Base-by-base conservation (phyloP, 1,140 invertebrate genomes). In the Lineus longissimus region DNA sequence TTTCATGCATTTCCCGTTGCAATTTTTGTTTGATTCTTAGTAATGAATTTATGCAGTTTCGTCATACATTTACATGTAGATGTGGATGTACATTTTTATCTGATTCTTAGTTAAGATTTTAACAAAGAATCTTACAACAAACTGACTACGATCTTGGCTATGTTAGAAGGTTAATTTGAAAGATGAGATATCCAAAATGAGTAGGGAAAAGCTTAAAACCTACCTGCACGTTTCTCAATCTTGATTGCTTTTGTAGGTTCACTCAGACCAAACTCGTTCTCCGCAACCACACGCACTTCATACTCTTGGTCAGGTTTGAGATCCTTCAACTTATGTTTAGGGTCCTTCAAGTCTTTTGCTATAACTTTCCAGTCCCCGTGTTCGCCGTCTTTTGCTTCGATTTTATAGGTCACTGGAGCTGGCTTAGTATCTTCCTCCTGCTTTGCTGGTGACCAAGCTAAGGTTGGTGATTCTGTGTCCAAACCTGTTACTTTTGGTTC, bases 321-420 rank as follows among this genome's bases (percentile, higher is more conserved):
- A 23, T 70, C 63, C 1, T 33, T 64, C n/a, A 79, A 61, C 22
- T 70, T 68, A 59, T 69, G 74, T 17, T 51, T 64, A 7, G 62
- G 70, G 51, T 73, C 69, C 6, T 47, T 43, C 4, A 76, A 36
- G 19, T 69, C 67, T 19, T 66, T 64, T 15, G 65, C 68, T 0
- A 76, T 25, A 2, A 61, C 45, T 0, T 40, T 63, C 77, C 77
- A 79, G 1, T 65, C 40, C 7, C 59, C 25, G 27, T 63, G 63
- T 0, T 71, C 65, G n/a, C 70, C 70, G 33, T 79, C 76, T n/a
- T 70, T 63, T 41, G 72, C 70, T 65, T 79, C 73, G 15, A 75
- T 63, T 1, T 62, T 60, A 45, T 75, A 75, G 6, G 19, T 30
- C 23, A 40, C 15, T 19, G n/a, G 30, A 15, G n/a, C 13, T 11